Conservation (phyloP, 2,888 invertebrate genomes). For the Heliconius aoede region DNA sequence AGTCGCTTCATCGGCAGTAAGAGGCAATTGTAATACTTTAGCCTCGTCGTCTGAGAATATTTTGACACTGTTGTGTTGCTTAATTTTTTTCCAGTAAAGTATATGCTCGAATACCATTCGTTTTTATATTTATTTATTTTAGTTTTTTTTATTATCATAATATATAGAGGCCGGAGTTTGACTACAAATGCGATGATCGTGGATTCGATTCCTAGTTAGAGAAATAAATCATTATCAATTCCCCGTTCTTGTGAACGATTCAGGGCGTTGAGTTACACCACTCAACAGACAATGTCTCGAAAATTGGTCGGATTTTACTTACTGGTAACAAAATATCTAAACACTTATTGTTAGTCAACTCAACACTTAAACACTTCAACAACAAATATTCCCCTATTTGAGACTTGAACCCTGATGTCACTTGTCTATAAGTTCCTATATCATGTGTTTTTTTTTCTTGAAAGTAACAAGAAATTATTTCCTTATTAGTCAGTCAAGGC, state of each 20-base stretch:
- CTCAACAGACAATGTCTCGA: too few relatives aligned
- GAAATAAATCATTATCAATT: too few relatives aligned
- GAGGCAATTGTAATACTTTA: slow-evolving; percentile 28
- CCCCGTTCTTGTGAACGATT: too few relatives aligned
- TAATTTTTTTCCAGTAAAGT: not conserved
- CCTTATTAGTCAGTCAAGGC: not conserved
- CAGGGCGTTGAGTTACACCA: too few relatives aligned
- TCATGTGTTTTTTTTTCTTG: not conserved
- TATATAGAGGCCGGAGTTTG: too few relatives aligned
- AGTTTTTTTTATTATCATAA: too few relatives aligned
- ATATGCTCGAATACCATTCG: not conserved
- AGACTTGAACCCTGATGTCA: not conserved
- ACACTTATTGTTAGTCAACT: too few relatives aligned
- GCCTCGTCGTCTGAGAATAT: slow-evolving; percentile 38
- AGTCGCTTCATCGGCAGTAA: slow-evolving; percentile 25
- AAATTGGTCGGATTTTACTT: too few relatives aligned
- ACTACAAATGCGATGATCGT: too few relatives aligned
- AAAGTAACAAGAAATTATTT: not conserved
- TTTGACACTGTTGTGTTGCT: slow-evolving; percentile 11
- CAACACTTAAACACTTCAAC: too few relatives aligned
- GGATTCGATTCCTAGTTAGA: too few relatives aligned
- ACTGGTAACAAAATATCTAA: too few relatives aligned
- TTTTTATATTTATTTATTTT: not conserved
- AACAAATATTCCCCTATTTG: not conserved
- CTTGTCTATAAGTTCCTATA: not conserved